A percentile compares a stretch with the other conserved stretches of the same genome.
These are phyloP conservation scores for Mycetomoellerius zeteki DNA, from an alignment of 1,140 invertebrate genomes.

Conservation along the genomic window DNA sequence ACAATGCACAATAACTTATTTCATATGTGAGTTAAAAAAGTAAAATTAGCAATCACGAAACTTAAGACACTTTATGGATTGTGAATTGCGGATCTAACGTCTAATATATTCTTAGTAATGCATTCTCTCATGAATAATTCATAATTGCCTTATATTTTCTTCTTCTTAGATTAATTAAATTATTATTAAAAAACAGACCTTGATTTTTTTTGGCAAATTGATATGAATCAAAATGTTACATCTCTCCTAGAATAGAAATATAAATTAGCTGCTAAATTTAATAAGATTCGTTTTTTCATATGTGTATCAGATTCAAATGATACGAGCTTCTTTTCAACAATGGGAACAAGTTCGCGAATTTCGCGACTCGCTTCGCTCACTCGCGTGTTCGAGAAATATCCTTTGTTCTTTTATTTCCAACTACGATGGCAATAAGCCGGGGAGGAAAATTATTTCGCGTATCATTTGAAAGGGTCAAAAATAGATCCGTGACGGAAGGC, in stretches of 20 bases:
- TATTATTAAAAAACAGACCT: background rate
- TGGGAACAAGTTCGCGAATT: background rate
- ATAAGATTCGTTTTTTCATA: background rate
- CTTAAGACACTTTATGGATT: background rate
- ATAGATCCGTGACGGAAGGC: conserved; percentile 28
- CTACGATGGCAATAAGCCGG: background rate
- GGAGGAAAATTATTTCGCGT: conserved; percentile 44
- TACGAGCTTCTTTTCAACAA: background rate
- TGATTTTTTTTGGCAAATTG: background rate
- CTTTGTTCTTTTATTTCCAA: background rate
- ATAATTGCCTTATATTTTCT: background rate
- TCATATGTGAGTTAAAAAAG: background rate
- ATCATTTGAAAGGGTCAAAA: conserved; percentile 18
- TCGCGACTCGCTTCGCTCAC: background rate
- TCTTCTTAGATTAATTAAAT: background rate
- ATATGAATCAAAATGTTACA: background rate
- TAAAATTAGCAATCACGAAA: background rate
- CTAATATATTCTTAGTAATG: background rate
- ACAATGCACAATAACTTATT: conserved; percentile 7
- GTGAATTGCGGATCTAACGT: background rate
- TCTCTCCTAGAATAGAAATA: background rate
- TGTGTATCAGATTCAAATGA: background rate
- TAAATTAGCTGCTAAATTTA: background rate
- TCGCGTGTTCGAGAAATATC: conserved; percentile 1
- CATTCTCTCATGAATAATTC: background rate